Percentiles rank a stretch among this genome's conserved stretches.
phyloP scores from a whole-genome alignment of 2,113 vertebrate genomes.

The Python bivittatus region DNA sequence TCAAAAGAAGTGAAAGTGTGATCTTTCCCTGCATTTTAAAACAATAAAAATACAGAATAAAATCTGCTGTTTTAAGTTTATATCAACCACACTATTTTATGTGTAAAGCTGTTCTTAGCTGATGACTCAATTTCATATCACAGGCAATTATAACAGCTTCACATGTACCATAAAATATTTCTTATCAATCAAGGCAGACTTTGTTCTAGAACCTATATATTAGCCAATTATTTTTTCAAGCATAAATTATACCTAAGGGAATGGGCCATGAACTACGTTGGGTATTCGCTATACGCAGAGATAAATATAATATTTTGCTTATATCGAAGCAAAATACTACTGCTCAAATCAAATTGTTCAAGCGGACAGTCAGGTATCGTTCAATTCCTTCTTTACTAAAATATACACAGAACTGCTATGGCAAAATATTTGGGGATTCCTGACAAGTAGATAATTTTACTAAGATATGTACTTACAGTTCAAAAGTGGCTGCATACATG shows the following conservation, averaged over 20 bases:
- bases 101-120: background rate
- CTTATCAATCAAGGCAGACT: background rate
- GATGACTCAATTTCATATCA: background rate
- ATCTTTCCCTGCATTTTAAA: background rate
- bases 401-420: background rate
- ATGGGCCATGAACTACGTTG: background rate
- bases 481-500: constrained; percentile 82
- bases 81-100: background rate
- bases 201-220: background rate
- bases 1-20: background rate
- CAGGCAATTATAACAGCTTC: background rate
- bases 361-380: background rate
- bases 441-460: background rate
- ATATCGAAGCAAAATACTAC: background rate
- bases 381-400: background rate
- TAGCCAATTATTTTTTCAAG: background rate
- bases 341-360: background rate
- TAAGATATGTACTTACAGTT: constrained; percentile 79
- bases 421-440: background rate
- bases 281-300: background rate
- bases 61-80: background rate
- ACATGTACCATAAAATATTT: background rate
- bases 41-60: background rate
- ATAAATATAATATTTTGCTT: background rate
- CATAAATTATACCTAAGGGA: background rate